Evolutionary conservation across 2,888 invertebrate species (phyloP).

Genomic region (Andrena fulva): DNA sequence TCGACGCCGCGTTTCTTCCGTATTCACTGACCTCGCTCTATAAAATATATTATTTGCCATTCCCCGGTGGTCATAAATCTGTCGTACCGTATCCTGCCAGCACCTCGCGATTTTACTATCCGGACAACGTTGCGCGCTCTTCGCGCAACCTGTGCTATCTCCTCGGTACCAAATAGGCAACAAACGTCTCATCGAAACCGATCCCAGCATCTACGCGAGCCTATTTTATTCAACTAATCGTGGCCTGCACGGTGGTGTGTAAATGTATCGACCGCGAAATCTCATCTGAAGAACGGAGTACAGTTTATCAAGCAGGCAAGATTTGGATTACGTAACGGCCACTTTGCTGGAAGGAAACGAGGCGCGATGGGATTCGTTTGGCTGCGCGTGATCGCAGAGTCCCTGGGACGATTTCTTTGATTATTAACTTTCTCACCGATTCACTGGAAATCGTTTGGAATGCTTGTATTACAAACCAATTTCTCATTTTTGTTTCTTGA

Average conservation of each 20-base stretch:
- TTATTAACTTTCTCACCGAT: too few species aligned
- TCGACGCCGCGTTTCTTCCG: background rate
- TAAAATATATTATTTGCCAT: background rate
- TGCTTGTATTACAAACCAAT: background rate
- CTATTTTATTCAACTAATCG: slow-evolving; percentile 7
- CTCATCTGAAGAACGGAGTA: background rate
- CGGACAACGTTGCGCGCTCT: background rate
- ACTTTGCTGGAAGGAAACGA: background rate
- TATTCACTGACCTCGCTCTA: background rate
- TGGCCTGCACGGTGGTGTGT: background rate
- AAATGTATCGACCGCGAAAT: slow-evolving; percentile 23
- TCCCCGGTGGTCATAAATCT: background rate
- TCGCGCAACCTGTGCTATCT: too few species aligned
- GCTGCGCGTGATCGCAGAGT: background rate
- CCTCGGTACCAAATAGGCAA: background rate
- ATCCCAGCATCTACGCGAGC: background rate
- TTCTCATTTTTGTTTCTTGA: background rate
- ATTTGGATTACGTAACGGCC: slow-evolving; percentile 8
- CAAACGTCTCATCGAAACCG: background rate
- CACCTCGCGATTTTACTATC: background rate
- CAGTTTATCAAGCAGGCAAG: slow-evolving; percentile 5
- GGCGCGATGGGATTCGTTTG: slow-evolving; percentile 1
- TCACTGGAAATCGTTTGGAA: too few species aligned
- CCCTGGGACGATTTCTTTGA: background rate
- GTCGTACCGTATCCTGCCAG: background rate